Evolutionary conservation across 2,797 vertebrate species (phyloP), one percentile per base, ranked within the genome.

Genomic region (Anguilla marmorata): DNA sequence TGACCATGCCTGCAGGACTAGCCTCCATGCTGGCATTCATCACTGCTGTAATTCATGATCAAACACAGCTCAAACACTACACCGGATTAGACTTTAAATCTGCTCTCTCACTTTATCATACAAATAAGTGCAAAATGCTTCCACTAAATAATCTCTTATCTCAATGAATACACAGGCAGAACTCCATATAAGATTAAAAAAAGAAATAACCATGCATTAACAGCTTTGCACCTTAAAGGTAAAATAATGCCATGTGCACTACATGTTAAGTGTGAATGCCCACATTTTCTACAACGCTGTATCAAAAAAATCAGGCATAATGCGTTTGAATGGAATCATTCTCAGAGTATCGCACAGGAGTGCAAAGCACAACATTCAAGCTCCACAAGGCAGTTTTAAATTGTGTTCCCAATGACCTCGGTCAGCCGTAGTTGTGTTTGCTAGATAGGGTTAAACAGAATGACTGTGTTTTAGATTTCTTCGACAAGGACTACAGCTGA

Each of bases 1-100:
- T 88, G 87, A 86, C 87, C 72, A 74, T 79, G 85, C 86, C 83
- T 87, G 84, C 74, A 76, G 87, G 72, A 86, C 60, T 58, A 37
- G 88, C 52, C 69, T 88, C 74, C 72, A 48, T 30, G 58, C 74
- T 85, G 45, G 85, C 66, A 87, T 48, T 56, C 37, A 80, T 45
- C 80, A 69, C 86, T 80, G 45, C 37, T 80, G 54, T 72, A 85
- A 88, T 76, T 86, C 58, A 88, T 24, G 37, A 86, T 37, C 56
- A 79, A 33, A 58, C 60, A 41, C 21, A 7, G 58, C 88, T 85
- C 3, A 16, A 87, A 76, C 63, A 50, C 41, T 63, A 87, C 27
- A 63, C 63, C 41, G 37, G 33, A 84, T 41, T 50, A 69, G 60
- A 48, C 45, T 48, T 66, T 86, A 37, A 54, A 83, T 56, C 14